Evolutionary conservation across 2,888 invertebrate species (phyloP), one percentile per base, ranked within the genome.

Genomic region (Perdita meconis): DNA sequence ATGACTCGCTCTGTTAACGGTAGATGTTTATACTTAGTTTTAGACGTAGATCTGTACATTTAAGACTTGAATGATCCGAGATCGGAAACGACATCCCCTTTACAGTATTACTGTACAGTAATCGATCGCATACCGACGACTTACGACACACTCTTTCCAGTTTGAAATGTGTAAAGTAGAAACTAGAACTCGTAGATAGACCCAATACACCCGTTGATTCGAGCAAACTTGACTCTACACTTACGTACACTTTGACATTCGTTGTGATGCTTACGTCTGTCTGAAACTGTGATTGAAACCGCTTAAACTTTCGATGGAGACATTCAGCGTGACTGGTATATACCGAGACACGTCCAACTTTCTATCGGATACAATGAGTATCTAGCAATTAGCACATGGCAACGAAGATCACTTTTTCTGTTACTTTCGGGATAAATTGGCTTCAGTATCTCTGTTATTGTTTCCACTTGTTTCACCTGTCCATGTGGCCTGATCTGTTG

Each of bases 111-210:
- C 16, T 55, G 51, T 38, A 64, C 57, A 53, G 38, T 74, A 42
- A 59, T 10, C n/a, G 38, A 5, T 70, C 44, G 53, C 44, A 38
- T 60, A 60, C 30, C 5, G 55, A 40, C 10, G 24, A 42, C 10
- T 44, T 24, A 42, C 44, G 19, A 51, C 22, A 59, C 47, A 30
- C 13, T 24, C 16, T n/a, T n/a, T 24, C 6, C 56, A 60, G 36
- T 36, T 47, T 75, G 61, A 72, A 56, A 57, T 63, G 63, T 42
- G 64, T 56, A 47, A 59, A 19, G 78, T 78, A 77, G 78, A 51
- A 22, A 55, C 71, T 78, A 78, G 71, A 67, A 42, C 24, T 42
- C 8, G 78, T 78, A 77, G 78, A 57, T 70, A 65, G 34, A 13
- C 61, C 65, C 55, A 6, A n/a, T 64, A 61, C 61, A 70, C 44